Percentiles rank a stretch among this genome's conserved stretches.
Evolutionary conservation across 2,888 invertebrate genomes (phyloP).

Genomic region (Drosophila merina): DNA sequence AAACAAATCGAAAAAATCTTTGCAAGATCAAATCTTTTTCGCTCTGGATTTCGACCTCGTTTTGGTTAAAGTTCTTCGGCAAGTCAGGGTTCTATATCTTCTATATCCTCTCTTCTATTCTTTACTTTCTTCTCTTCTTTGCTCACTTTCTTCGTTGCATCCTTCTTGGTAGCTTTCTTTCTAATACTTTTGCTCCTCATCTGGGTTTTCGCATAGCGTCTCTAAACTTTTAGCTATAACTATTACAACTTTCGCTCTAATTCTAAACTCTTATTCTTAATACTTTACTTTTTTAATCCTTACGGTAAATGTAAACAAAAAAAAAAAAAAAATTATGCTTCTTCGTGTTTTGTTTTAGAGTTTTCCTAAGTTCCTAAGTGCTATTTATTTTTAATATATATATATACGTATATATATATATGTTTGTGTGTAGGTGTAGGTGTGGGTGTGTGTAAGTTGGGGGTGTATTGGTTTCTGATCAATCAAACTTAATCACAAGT

Average conservation of each 20-base stretch:
- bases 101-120: neutral
- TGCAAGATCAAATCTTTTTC: slow-evolving; percentile 37
- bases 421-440: neutral
- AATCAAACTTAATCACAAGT: slow-evolving; percentile 74
- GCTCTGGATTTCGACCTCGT: slow-evolving; percentile 30
- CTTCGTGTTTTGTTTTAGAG: neutral
- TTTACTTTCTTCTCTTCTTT: neutral
- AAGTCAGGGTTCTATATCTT: slow-evolving; percentile 21
- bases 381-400: slow-evolving; percentile 29
- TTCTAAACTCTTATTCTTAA: slow-evolving; percentile 27
- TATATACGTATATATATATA: slow-evolving; percentile 34
- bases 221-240: slow-evolving; percentile 66
- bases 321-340: slow-evolving; percentile 39
- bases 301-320: slow-evolving; percentile 55
- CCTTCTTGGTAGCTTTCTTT: slow-evolving; percentile 4
- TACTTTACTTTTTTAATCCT: slow-evolving; percentile 36
- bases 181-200: slow-evolving; percentile 71
- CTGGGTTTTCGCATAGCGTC: slow-evolving; percentile 64
- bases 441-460: slow-evolving; percentile 1
- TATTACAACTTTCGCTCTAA: slow-evolving; percentile 34
- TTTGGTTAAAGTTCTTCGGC: slow-evolving; percentile 45
- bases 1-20: slow-evolving; percentile 39
- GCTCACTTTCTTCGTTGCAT: neutral
- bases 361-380: slow-evolving; percentile 16
- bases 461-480: slow-evolving; percentile 19